These are phyloP conservation scores for Mystacides longicornis DNA, from an alignment of 2,888 invertebrate species.

Conservation along the genomic window DNA sequence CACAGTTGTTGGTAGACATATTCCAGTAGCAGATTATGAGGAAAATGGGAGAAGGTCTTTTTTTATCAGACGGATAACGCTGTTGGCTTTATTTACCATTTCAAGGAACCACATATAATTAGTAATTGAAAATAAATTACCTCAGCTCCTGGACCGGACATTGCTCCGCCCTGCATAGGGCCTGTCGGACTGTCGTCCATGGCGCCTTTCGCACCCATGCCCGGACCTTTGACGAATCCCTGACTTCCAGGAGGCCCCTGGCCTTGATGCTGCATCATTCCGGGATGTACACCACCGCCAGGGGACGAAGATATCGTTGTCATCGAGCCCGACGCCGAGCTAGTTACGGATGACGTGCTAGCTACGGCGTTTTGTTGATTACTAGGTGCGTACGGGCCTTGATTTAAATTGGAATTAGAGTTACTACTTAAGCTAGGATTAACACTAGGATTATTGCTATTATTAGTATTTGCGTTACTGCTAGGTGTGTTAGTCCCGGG, in stretches of 20 bases:
- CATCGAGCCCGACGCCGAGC: slow-evolving; percentile 4
- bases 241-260: slow-evolving; percentile 1
- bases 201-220: slow-evolving; percentile 32
- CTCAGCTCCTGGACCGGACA: slow-evolving; percentile 30
- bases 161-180: slow-evolving; percentile 31
- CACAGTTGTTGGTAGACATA: too few species aligned
- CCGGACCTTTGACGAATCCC: slow-evolving; percentile 31
- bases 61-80: too few species aligned
- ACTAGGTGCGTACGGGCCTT: slow-evolving; percentile 31
- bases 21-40: too few species aligned
- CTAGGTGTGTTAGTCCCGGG: background rate
- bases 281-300: slow-evolving; percentile 8
- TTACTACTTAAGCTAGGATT: slow-evolving; percentile 21
- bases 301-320: slow-evolving; percentile 7
- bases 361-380: slow-evolving; percentile 38
- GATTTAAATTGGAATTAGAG: slow-evolving; percentile 8
- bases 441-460: background rate
- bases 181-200: slow-evolving; percentile 34
- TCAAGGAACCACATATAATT: too few species aligned
- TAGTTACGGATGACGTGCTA: background rate
- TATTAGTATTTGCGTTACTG: background rate
- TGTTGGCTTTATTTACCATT: too few species aligned
- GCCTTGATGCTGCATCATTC: slow-evolving; percentile 7
- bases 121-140: slow-evolving; percentile 7
- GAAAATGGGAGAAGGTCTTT: too few species aligned